These are phyloP conservation scores for Archips xylosteana DNA, from an alignment of 2,888 invertebrate genomes.

Conservation along the genomic window DNA sequence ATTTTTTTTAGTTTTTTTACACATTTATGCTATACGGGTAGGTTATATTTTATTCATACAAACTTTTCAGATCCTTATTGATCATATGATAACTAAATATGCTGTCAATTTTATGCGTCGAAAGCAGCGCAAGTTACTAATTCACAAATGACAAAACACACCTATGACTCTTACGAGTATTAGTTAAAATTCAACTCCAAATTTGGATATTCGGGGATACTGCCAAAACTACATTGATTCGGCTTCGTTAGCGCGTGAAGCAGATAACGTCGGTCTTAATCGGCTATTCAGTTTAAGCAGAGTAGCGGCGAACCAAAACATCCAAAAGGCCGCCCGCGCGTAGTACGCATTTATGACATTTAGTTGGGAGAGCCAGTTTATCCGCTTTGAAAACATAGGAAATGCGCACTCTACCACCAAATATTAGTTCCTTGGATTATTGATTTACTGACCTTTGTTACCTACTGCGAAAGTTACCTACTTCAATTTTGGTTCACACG, in stretches of 20 bases:
- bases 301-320: constrained; percentile 9
- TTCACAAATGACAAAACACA: constrained; percentile 12
- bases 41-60: no score
- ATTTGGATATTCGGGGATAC: constrained; percentile 27
- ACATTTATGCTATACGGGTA: no score
- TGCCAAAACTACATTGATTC: constrained; percentile 38
- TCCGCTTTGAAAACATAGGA: constrained; percentile 9
- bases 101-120: no score
- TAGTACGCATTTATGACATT: constrained; percentile 23
- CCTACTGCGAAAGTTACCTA: not conserved
- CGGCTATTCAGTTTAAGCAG: constrained; percentile 47
- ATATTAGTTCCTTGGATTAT: constrained; percentile 12
- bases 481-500: not conserved
- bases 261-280: constrained; percentile 54
- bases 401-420: constrained; percentile 6
- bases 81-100: no score
- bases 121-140: not conserved
- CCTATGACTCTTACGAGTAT: not conserved
- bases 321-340: constrained; percentile 3
- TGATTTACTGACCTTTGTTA: constrained; percentile 1
- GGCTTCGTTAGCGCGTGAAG: constrained; percentile 50
- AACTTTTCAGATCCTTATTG: no score
- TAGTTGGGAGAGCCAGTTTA: not conserved
- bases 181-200: constrained; percentile 22
- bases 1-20: no score